phyloP scores from a whole-genome alignment of 2,888 invertebrate genomes.

The Minunthozetes semirufus region DNA sequence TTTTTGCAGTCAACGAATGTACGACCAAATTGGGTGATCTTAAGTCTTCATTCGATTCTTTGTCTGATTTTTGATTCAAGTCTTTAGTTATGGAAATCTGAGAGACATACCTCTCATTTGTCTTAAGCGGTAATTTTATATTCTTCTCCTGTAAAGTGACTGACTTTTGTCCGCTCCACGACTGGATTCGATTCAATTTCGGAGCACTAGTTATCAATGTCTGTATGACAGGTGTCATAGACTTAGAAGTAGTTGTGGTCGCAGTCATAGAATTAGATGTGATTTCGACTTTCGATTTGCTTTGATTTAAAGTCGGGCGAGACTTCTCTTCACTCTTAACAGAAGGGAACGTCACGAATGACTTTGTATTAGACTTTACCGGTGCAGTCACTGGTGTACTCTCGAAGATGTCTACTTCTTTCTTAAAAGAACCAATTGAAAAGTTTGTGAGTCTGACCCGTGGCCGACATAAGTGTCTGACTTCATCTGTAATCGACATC shows the following conservation, averaged over 20 bases:
- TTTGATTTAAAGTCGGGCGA: constrained; percentile 16
- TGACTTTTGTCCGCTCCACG: constrained; percentile 28
- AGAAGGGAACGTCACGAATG: constrained; percentile 17
- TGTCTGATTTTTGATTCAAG: background rate
- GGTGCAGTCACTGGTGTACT: background rate
- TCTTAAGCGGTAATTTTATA: background rate
- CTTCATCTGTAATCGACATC: constrained; percentile 19
- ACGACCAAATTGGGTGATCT: background rate
- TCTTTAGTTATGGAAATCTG: constrained; percentile 10
- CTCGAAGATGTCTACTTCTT: constrained; percentile 34
- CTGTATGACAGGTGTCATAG: constrained; percentile 11
- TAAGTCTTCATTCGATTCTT: background rate
- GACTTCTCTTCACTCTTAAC: background rate
- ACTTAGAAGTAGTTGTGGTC: background rate
- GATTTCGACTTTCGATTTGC: constrained; percentile 8
- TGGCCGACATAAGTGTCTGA: constrained; percentile 29
- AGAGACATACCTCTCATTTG: constrained; percentile 8
- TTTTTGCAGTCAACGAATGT: background rate
- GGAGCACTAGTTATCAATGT: constrained; percentile 24
- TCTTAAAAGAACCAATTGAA: constrained; percentile 36
- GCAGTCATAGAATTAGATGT: constrained; percentile 7
- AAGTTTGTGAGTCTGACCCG: constrained; percentile 33
- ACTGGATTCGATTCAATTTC: constrained; percentile 15
- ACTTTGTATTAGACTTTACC: background rate
- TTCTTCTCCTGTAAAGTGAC: constrained; percentile 2